A percentile compares a stretch with the other conserved stretches of the same genome.
Conservation (phyloP, 30 jellyfish, hydroid and myxozoan species). For the Hydractinia symbiolongicarpus region DNA sequence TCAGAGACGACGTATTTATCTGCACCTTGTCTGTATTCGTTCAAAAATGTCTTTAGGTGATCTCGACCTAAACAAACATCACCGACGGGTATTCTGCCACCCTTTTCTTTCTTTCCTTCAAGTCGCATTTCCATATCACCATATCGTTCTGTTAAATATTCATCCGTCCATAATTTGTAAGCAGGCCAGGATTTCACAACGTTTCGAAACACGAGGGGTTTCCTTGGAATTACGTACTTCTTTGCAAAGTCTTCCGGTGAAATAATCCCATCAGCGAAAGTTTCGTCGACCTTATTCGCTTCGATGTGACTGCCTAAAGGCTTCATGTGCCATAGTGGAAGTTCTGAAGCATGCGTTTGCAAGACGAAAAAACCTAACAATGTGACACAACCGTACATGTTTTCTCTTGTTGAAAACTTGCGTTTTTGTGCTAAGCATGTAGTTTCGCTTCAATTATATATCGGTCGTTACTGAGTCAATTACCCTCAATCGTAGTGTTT, state of each 20-base stretch:
- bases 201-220: slow-evolving; percentile 57
- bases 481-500: too few relatives aligned
- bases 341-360: slow-evolving; percentile 3
- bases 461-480: too few relatives aligned
- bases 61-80: slow-evolving; percentile 72
- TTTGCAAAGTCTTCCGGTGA: slow-evolving; percentile 51
- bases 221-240: slow-evolving; percentile 49
- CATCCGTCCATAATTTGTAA: slow-evolving; percentile 59
- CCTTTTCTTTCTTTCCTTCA: slow-evolving; percentile 67
- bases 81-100: slow-evolving; percentile 55
- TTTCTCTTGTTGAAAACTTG: too few relatives aligned
- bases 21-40: slow-evolving; percentile 44
- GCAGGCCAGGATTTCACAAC: slow-evolving; percentile 73
- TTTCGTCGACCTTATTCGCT: slow-evolving; percentile 63
- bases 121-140: slow-evolving; percentile 60
- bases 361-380: neutral
- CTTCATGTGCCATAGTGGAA: slow-evolving; percentile 67
- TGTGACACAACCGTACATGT: too few relatives aligned
- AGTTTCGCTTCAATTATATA: too few relatives aligned
- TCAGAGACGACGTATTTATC: slow-evolving; percentile 75
- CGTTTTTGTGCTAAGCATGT: too few relatives aligned
- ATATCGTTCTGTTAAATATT: slow-evolving; percentile 36
- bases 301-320: slow-evolving; percentile 79
- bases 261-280: slow-evolving; percentile 36
- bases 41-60: slow-evolving; percentile 36